Base-by-base conservation (phyloP, 2,113 vertebrate genomes). In the Pedetes capensis region DNA sequence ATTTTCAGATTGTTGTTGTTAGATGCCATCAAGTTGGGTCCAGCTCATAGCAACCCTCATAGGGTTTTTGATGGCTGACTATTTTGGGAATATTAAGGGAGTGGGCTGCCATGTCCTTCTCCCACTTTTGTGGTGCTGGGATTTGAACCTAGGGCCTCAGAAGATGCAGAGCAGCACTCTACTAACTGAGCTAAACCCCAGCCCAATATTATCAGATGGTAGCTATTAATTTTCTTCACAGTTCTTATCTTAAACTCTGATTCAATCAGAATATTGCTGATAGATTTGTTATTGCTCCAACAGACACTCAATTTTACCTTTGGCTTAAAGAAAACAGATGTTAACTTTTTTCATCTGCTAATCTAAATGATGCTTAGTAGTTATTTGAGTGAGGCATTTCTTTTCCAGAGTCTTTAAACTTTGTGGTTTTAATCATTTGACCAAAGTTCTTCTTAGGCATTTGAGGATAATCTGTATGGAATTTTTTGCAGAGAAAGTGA, bases 341-440 rank as follows among this genome's bases (percentile, higher is more conserved):
- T n/a, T 66, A 87, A 87, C 27, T 34, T 83, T 63, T 69, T 95
- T 80, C n/a, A 61, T 83, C 20, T 92, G 23, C 68, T 87, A 83
- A 53, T 7, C 57, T 68, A 87, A 64, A 61, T 42, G 37, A 82
- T 53, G 74, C 18, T 44, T 87, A 25, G 20, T 51, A 72, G 83
- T 92, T 87, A 49, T 61, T 23, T 49, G 44, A 68, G 4, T 69
- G 13, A 90, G 64, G n/a, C n/a, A 57, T 11, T 44, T 92, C 39
- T n/a, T 92, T 89, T 47, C 49, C 82, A 53, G 25, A 29, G 32
- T 78, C 49, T 78, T 85, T 85, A 89, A 85, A 71, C 61, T 86
- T 23, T n/a, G 4, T 59, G 17, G 27, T 76, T 82, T 87, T 66
- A 89, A 81, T 87, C 71, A 78, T n/a, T 71, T 61, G 55, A 78